phyloP scores from a whole-genome alignment of 1,140 invertebrate genomes.

The Drosophila melanogaster region DNA sequence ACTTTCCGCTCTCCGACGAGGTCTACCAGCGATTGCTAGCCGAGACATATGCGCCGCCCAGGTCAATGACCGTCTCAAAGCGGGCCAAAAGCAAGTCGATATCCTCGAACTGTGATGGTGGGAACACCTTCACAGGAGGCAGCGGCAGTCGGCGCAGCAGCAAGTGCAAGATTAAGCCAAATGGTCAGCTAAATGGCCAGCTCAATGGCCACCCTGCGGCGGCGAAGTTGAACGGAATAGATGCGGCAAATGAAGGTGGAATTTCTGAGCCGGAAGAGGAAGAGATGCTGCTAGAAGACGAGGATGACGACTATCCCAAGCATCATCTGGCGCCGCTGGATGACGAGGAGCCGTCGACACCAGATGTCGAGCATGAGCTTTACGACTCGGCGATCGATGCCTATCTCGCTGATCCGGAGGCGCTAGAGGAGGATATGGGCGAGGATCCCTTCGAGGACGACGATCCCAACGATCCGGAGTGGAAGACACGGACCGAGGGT shows the following conservation, averaged over 20 bases:
- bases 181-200: slow-evolving; percentile 34
- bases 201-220: slow-evolving; percentile 13
- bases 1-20: slow-evolving; percentile 63
- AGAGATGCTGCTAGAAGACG: slow-evolving; percentile 58
- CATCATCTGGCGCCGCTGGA: slow-evolving; percentile 74
- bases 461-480: slow-evolving; percentile 93
- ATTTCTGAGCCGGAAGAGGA: slow-evolving; percentile 53
- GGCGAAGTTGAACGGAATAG: slow-evolving; percentile 21
- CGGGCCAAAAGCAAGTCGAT: slow-evolving; percentile 67
- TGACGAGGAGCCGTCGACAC: slow-evolving; percentile 43
- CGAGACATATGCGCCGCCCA: slow-evolving; percentile 46
- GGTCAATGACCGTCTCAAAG: slow-evolving; percentile 23
- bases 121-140: slow-evolving; percentile 10
- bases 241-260: not conserved
- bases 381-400: slow-evolving; percentile 62
- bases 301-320: slow-evolving; percentile 70
- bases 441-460: slow-evolving; percentile 87
- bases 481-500: slow-evolving; percentile 84
- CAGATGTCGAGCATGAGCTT: slow-evolving; percentile 14
- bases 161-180: slow-evolving; percentile 52
- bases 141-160: slow-evolving; percentile 62
- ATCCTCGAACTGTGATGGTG: slow-evolving; percentile 64
- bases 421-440: slow-evolving; percentile 85
- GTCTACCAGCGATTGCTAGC: slow-evolving; percentile 52
- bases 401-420: slow-evolving; percentile 58